Percentiles rank a stretch among this genome's conserved stretches.
Conservation (phyloP, 1,140 invertebrate species). For the Macrobrachium nipponense region DNA sequence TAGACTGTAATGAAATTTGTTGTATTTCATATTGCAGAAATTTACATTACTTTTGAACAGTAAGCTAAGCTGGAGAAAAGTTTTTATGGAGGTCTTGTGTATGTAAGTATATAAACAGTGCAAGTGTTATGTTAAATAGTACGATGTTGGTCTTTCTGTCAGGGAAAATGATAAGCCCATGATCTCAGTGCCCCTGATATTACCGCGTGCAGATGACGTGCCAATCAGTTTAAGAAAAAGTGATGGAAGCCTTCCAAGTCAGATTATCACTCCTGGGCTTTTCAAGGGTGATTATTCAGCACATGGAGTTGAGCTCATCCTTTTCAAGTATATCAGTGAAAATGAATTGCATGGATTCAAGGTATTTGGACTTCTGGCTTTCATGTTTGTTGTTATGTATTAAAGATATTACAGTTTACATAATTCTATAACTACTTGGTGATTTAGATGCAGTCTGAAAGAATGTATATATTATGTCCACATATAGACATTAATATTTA, state of each 20-base stretch:
- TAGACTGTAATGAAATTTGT: too few relatives aligned
- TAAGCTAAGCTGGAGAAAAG: too few relatives aligned
- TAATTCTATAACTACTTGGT: not conserved
- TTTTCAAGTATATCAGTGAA: slow-evolving; percentile 51
- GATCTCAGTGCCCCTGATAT: slow-evolving; percentile 17
- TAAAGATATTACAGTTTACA: not conserved
- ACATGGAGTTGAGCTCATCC: slow-evolving; percentile 41
- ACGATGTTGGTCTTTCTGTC: too few relatives aligned
- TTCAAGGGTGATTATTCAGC: slow-evolving; percentile 31
- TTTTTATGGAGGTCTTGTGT: too few relatives aligned
- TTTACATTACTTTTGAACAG: too few relatives aligned
- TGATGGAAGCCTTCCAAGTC: slow-evolving; percentile 35
- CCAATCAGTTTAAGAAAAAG: not conserved
- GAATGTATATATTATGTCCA: too few relatives aligned
- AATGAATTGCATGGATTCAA: slow-evolving; percentile 52
- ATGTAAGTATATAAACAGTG: too few relatives aligned
- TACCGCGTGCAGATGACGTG: slow-evolving; percentile 12
- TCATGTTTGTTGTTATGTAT: not conserved
- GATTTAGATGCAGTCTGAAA: too few relatives aligned
- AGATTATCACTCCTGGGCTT: slow-evolving; percentile 49
- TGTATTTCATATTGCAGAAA: too few relatives aligned
- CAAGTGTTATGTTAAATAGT: too few relatives aligned
- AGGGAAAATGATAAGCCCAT: not conserved
- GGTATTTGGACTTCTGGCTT: not conserved
- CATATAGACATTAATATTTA: too few relatives aligned